Evolutionary conservation across 2,888 invertebrate species (phyloP), one percentile per base, ranked within the genome.

Genomic region (Scaeva pyrastri): DNA sequence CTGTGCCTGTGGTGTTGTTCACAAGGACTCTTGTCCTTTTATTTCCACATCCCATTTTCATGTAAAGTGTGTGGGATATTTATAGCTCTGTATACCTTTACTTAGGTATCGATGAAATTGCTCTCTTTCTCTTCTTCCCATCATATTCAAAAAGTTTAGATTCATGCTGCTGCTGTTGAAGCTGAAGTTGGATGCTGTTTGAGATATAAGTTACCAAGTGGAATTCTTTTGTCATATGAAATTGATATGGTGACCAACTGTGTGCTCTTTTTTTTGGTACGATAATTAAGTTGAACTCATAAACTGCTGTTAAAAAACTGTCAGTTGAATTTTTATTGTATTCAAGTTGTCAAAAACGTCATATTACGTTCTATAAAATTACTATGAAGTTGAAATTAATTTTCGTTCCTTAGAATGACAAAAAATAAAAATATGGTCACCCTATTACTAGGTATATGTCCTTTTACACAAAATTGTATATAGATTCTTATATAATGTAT

Each of bases 11-110:
- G 39, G 39, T 50, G 50, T 52, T 78, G 43, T 55, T 62, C 71
- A 31, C 56, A 64, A 72, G 48, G 72, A 68, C 72, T 64, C 68
- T 70, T 81, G 66, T 76, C 72, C 68, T 73, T 81, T 77, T 72
- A 66, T 80, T 76, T 62, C 73, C 21, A 64, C 31, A 64, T n/a
- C n/a, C n/a, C 23, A 45, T 64, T 66, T 43, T 19, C 66, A 66
- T 66, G 8, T 12, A 66, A 66, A 66, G 66, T 66, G 66, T 66
- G 48, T 31, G 36, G 31, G 31, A 36, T 66, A 66, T 66, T 66
- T 66, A 66, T 66, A 66, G 66, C 66, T 21, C 36, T 48, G 41
- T 31, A 31, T 8, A 2, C 8, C 31, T 31, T 7, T 8, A 2
- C 8, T 8, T 52, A 14, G 14, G n/a, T 52, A 66, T 66, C 66